Percentiles rank a stretch among this genome's conserved stretches.
Conservation (phyloP, 2,888 invertebrate genomes). For the Junonia oenone region DNA sequence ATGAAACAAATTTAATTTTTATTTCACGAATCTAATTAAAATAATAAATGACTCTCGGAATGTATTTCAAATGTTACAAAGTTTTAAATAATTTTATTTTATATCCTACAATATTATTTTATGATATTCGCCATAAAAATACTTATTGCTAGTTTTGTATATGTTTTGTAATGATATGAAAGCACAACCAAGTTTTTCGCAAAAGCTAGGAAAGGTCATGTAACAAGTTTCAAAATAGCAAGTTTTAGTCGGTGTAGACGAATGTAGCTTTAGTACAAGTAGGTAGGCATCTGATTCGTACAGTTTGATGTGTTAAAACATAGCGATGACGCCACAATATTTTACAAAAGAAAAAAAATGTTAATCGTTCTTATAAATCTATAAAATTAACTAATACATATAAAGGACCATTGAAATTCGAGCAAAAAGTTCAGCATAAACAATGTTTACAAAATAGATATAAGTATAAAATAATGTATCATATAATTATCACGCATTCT, state of each 20-base stretch:
- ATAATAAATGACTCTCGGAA: conserved; percentile 19
- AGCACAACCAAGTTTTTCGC: conserved; percentile 28
- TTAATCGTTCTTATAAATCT: conserved; percentile 43
- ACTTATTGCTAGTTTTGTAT: conserved; percentile 15
- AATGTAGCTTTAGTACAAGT: conserved; percentile 13
- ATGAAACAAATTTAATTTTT: neutral
- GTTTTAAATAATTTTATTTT: conserved; percentile 7
- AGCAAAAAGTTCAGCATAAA: conserved; percentile 69
- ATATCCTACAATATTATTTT: conserved; percentile 6
- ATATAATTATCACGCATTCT: conserved; percentile 45
- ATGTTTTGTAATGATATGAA: conserved; percentile 26
- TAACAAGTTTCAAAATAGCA: neutral
- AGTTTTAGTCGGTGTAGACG: neutral
- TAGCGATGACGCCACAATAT: conserved; percentile 24
- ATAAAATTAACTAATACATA: conserved; percentile 46
- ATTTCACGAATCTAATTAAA: neutral
- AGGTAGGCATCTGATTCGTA: conserved; percentile 32
- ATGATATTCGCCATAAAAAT: conserved; percentile 13
- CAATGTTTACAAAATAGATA: conserved; percentile 35
- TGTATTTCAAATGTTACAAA: conserved; percentile 10
- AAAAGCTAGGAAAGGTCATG: conserved; percentile 14
- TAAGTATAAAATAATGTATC: conserved; percentile 43
- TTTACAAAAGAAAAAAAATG: conserved; percentile 29
- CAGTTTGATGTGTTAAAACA: conserved; percentile 18
- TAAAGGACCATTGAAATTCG: conserved; percentile 50